Conservation (phyloP, 2,888 invertebrate species). For the Cryptus viduatorius region DNA sequence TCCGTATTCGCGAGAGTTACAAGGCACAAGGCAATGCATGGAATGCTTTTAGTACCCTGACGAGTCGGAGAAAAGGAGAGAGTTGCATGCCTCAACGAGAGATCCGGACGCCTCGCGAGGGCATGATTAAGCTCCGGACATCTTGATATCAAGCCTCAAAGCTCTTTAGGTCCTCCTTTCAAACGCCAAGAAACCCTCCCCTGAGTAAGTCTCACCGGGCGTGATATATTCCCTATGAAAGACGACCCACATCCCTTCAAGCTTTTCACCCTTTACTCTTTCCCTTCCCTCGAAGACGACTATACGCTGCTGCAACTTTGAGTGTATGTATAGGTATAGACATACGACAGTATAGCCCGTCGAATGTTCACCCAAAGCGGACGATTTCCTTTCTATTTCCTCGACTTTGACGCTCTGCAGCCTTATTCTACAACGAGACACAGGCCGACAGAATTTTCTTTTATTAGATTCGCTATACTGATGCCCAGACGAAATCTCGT, state of each 20-base stretch:
- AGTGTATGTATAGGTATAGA: not conserved
- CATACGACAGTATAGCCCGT: constrained; percentile 5
- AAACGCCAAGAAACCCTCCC: constrained; percentile 3
- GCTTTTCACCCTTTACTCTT: constrained; percentile 5
- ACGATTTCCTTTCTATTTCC: constrained; percentile 55
- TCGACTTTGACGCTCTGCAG: constrained; percentile 1
- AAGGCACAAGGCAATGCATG: constrained; percentile 36
- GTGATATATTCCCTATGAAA: constrained; percentile 17
- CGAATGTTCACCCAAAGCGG: constrained; percentile 28
- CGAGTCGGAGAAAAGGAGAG: not conserved
- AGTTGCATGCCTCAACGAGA: not conserved
- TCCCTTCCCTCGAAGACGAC: not conserved
- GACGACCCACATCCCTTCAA: constrained; percentile 67
- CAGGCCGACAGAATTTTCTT: not conserved
- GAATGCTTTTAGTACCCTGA: constrained; percentile 17
- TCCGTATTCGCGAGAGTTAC: constrained; percentile 34
- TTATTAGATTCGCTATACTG: not conserved
- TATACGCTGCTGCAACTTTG: not conserved
- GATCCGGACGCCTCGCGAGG: constrained; percentile 40
- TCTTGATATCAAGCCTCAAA: constrained; percentile 70
- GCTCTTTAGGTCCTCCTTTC: constrained; percentile 69
- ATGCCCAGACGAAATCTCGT: constrained; percentile 12
- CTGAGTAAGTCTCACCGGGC: not conserved
- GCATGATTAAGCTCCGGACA: constrained; percentile 73
- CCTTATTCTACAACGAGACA: constrained; percentile 16